A percentile compares a stretch with the other conserved stretches of the same genome.
Evolutionary conservation across 2,888 invertebrate species (phyloP).

Genomic region (Operophtera brumata): DNA sequence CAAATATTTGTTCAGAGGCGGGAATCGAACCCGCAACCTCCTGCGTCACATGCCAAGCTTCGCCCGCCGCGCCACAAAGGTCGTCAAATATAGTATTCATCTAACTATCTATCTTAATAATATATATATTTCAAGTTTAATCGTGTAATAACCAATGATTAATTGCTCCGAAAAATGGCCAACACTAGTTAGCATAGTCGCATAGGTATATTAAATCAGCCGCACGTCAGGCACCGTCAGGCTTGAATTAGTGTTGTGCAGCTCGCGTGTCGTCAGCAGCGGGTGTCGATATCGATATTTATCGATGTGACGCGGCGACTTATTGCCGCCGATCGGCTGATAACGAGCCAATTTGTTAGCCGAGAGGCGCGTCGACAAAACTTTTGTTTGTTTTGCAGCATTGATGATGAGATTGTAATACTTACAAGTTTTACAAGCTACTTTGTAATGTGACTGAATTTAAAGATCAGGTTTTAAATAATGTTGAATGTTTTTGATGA

Average conservation of each 20-base stretch:
- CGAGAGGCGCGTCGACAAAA: conserved; percentile 39
- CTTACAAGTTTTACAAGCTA: conserved; percentile 34
- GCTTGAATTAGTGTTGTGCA: conserved; percentile 58
- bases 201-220: conserved; percentile 39
- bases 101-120: too few species aligned
- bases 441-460: conserved; percentile 28
- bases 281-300: conserved; percentile 67
- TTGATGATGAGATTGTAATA: conserved; percentile 42
- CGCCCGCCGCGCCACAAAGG: too few species aligned
- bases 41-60: too few species aligned
- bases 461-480: conserved; percentile 19
- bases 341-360: conserved; percentile 75
- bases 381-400: conserved; percentile 51
- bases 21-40: too few species aligned
- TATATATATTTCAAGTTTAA: conserved; percentile 4
- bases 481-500: background rate
- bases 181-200: conserved; percentile 18
- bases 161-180: conserved; percentile 1
- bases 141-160: conserved; percentile 9
- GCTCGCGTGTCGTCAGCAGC: conserved; percentile 55
- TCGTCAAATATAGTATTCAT: too few species aligned
- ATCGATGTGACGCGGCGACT: conserved; percentile 64
- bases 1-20: too few species aligned
- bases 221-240: conserved; percentile 41
- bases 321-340: conserved; percentile 67